Percentiles rank a stretch among this genome's conserved stretches.
Conservation (phyloP, 2,797 vertebrate species). For the Fistularia commersonii region DNA sequence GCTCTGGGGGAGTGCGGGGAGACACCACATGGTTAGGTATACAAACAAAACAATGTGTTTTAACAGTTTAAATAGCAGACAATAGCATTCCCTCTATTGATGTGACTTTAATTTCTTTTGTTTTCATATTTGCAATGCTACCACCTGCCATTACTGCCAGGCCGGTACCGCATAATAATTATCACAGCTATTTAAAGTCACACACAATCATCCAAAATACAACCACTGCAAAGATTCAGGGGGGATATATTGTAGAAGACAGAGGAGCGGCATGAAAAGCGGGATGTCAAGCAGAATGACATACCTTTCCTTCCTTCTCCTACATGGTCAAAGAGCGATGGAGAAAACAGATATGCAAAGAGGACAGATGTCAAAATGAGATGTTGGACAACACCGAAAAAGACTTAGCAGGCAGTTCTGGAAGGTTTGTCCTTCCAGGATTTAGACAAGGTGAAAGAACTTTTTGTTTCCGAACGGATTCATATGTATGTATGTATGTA, state of each 20-base stretch:
- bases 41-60: not conserved
- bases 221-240: too few species aligned
- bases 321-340: constrained; percentile 43
- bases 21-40: not conserved
- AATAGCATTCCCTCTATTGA: too few species aligned
- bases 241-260: too few species aligned
- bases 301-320: constrained; percentile 79
- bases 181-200: not conserved
- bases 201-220: not conserved
- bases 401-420: constrained; percentile 1
- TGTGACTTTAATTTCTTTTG: too few species aligned
- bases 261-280: not conserved
- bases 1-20: constrained; percentile 57
- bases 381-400: constrained; percentile 38
- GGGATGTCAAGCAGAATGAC: constrained; percentile 4
- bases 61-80: not conserved
- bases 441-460: too few species aligned
- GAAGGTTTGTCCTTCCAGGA: too few species aligned
- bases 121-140: too few species aligned
- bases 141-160: too few species aligned
- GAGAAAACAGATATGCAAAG: constrained; percentile 39
- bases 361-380: constrained; percentile 32
- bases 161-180: too few species aligned
- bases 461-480: too few species aligned
- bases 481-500: too few species aligned